These are phyloP conservation scores for Lysandra coridon DNA, from an alignment of 2,888 invertebrate genomes.

Conservation along the genomic window DNA sequence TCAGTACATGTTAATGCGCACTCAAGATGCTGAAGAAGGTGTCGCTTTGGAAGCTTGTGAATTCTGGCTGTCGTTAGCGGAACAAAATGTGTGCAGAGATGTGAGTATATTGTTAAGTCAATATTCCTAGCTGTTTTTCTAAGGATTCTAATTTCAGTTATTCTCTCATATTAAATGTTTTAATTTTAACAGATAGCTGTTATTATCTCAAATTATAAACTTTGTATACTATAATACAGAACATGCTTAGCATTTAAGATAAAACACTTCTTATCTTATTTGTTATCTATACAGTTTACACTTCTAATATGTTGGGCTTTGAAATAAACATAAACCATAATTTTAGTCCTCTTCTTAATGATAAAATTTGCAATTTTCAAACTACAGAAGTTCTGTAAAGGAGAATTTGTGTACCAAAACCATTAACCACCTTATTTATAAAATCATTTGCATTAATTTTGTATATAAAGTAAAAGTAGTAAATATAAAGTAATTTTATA, in stretches of 20 bases:
- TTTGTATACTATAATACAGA: neutral
- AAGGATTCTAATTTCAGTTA: neutral
- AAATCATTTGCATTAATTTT: too few species aligned
- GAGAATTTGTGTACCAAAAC: neutral
- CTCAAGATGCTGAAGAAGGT: conserved; percentile 95
- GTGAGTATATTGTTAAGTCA: conserved; percentile 58
- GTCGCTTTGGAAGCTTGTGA: conserved; percentile 99
- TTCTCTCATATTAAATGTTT: neutral
- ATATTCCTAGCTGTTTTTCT: neutral
- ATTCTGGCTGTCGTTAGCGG: conserved; percentile 98
- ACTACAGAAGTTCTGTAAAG: neutral
- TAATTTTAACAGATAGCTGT: neutral
- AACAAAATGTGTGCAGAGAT: conserved; percentile 95
- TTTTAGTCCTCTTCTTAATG: neutral
- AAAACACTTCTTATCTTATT: conserved; percentile 63
- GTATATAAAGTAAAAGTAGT: too few species aligned
- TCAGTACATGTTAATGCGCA: conserved; percentile 96
- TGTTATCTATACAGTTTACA: neutral
- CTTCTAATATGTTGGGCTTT: neutral
- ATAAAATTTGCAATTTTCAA: neutral
- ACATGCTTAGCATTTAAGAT: neutral
- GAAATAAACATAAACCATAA: neutral
- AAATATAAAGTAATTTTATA: too few species aligned
- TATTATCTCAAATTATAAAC: neutral
- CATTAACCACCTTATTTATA: too few species aligned